Conservation (phyloP, 2,888 invertebrate species). For the Mimachlamys varia region DNA sequence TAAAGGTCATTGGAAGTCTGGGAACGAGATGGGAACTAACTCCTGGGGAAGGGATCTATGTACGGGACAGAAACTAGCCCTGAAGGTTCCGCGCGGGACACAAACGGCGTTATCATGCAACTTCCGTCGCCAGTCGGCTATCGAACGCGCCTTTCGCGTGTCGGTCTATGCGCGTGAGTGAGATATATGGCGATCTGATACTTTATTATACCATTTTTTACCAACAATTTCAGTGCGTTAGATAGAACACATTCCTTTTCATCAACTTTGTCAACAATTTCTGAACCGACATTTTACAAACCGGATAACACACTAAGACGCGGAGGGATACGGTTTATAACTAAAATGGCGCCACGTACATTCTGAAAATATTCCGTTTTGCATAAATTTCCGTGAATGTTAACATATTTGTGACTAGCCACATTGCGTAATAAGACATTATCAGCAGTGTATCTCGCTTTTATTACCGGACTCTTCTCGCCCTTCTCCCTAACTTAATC, state of each 20-base stretch:
- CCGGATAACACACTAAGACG: not conserved
- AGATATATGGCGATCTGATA: not conserved
- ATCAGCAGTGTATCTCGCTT: not conserved
- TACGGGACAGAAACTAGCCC: not conserved
- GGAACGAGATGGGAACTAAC: not conserved
- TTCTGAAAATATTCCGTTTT: constrained; percentile 27
- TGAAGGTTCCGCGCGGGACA: not conserved
- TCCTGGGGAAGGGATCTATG: not conserved
- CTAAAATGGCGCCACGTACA: constrained; percentile 20
- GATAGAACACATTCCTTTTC: constrained; percentile 17
- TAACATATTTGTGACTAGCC: not conserved
- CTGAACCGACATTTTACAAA: constrained; percentile 25
- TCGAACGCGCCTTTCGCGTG: constrained; percentile 13
- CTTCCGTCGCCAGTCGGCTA: constrained; percentile 13
- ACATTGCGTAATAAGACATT: constrained; percentile 15
- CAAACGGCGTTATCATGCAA: not conserved
- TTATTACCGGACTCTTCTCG: not conserved
- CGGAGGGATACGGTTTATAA: constrained; percentile 22
- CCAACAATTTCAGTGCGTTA: not conserved
- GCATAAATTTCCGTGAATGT: constrained; percentile 8
- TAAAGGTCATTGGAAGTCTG: not conserved
- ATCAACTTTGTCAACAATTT: constrained; percentile 24
- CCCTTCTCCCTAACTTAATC: not conserved
- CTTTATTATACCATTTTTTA: not conserved
- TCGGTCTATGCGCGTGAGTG: not conserved